Evolutionary conservation across 2,797 vertebrate genomes (phyloP).

Genomic region (Dermochelys coriacea): DNA sequence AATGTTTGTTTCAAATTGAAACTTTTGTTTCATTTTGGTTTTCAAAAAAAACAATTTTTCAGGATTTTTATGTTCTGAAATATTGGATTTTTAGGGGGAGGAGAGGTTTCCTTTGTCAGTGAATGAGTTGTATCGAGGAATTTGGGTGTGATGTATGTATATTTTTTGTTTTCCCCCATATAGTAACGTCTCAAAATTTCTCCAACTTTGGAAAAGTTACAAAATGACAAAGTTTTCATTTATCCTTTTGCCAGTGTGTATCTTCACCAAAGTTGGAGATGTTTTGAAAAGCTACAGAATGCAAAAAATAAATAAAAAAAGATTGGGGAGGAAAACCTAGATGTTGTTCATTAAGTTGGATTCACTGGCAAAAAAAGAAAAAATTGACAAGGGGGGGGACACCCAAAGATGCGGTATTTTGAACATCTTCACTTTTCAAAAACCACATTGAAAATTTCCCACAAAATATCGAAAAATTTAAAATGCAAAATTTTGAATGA

Average conservation of each 20-base stretch:
- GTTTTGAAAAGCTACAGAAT: constrained; percentile 47
- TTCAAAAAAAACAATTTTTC: background rate
- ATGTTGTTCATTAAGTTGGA: background rate
- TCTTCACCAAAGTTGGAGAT: constrained; percentile 64
- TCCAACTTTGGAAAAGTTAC: constrained; percentile 63
- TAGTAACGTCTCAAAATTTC: constrained; percentile 59
- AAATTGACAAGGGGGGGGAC: background rate
- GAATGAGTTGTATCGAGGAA: fast-evolving
- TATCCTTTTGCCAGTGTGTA: constrained; percentile 56
- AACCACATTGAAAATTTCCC: background rate
- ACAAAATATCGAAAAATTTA: background rate
- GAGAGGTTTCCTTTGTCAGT: background rate
- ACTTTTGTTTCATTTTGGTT: background rate
- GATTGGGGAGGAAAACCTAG: background rate
- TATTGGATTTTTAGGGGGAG: background rate
- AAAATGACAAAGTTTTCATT: constrained; percentile 62
- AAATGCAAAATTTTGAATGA: background rate
- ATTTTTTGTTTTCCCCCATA: background rate
- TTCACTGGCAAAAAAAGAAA: background rate
- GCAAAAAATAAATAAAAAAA: background rate
- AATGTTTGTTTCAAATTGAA: background rate
- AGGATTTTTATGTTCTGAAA: background rate
- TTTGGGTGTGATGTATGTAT: background rate
- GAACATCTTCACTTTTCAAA: background rate
- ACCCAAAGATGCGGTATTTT: background rate